A percentile compares a stretch with the other conserved stretches of the same genome.
Evolutionary conservation across 2,797 vertebrate species (phyloP).

Genomic region (Cheirogaleus major): DNA sequence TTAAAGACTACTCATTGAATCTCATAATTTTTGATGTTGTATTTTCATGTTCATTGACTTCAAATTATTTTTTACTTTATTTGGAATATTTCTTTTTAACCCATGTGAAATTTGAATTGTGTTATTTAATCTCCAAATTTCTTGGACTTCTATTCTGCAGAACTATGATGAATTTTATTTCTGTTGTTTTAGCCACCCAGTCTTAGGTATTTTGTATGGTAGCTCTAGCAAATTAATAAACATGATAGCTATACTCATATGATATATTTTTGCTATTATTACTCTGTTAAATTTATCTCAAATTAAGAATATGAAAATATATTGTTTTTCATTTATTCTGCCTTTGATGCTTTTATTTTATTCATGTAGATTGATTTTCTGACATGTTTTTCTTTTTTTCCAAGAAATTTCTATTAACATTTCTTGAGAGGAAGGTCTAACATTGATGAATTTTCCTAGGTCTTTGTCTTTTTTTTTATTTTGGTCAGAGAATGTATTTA

Average conservation of each 20-base stretch:
- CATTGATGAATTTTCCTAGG: neutral
- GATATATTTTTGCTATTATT: neutral
- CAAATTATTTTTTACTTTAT: neutral
- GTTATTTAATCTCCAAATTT: neutral
- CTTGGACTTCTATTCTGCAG: neutral
- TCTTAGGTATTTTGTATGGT: neutral
- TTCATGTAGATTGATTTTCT: neutral
- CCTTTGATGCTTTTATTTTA: neutral
- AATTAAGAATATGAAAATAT: neutral
- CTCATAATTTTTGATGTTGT: neutral
- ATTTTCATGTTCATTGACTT: neutral
- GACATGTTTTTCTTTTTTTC: neutral
- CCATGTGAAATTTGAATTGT: neutral
- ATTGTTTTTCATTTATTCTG: neutral
- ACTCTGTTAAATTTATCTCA: neutral
- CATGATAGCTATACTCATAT: neutral
- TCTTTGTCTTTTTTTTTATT: neutral
- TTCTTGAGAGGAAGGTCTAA: neutral
- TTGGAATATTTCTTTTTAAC: neutral
- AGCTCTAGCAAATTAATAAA: neutral
- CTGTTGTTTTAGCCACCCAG: neutral
- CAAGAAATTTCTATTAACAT: neutral
- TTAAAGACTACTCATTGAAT: neutral
- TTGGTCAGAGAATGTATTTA: neutral
- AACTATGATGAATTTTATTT: neutral